Base-by-base conservation (phyloP, 2,888 invertebrate species). In the Sturmia bella region DNA sequence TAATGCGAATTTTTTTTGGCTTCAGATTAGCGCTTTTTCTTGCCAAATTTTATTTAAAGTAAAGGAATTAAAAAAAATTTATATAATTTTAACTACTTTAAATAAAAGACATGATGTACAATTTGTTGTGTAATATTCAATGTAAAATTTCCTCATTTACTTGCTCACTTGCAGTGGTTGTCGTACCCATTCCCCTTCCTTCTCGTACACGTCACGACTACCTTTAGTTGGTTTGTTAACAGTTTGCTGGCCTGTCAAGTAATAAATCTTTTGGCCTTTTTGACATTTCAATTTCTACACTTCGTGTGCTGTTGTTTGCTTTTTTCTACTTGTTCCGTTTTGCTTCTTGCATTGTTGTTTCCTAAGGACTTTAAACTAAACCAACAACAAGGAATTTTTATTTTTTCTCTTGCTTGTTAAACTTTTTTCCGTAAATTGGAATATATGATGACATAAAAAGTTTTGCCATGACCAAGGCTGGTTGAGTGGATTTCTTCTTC, bases 271-370 rank as follows among this genome's bases (percentile, higher is more conserved):
- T 84, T 84, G 81, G 83, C 84, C 85, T 83, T 85, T 85, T 85
- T 85, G 85, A 85, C 85, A 85, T 85, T 85, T 85, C 85, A 85
- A 85, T 85, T 85, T 85, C 85, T 85, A 84, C 72, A 76, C 73
- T 74, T 78, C 74, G 50, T 6, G 24, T 57, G 15, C n/a, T 76
- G 39, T 37, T 37, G 17, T 39, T 48, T 24, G 17, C 7, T 32
- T 63, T 17, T 66, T 43, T 17, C n/a, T 66, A 24, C 15, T 32
- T 56, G 12, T 56, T 54, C 11, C 56, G 9, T 41, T 15, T 48
- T 66, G 24, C 17, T 39, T 21, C 32, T 59, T 80, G 75, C 32
- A 57, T 59, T 80, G 41, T 57, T 75, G 41, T 57, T 75, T 59
- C 15, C 63, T 13, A 57, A 52, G 70, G 39, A 68, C 45, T 76